A percentile compares a stretch with the other conserved stretches of the same genome.
phyloP scores from a whole-genome alignment of 2,888 invertebrate genomes.

The Sarcophaga variegata region DNA sequence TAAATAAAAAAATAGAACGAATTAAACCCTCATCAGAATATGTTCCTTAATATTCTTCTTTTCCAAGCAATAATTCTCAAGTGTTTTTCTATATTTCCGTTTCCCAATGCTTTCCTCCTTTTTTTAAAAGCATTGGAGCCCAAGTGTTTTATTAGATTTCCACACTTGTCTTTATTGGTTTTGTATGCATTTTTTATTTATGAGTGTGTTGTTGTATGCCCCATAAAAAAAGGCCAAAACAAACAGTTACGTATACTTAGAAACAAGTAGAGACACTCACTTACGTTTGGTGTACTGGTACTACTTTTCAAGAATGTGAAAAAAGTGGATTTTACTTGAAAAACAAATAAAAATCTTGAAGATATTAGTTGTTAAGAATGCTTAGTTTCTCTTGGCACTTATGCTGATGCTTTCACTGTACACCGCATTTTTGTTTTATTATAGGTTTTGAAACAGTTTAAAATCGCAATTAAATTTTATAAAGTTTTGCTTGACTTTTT shows the following conservation, averaged over 20 bases:
- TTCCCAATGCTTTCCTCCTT: background rate
- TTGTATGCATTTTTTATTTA: constrained; percentile 71
- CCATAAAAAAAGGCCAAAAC: constrained; percentile 42
- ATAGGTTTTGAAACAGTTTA: too few species aligned
- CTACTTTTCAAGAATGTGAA: too few species aligned
- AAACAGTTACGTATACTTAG: constrained; percentile 24
- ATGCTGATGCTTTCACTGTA: too few species aligned
- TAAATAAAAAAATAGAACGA: background rate
- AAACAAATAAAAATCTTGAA: constrained; percentile 27
- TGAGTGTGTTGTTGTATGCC: constrained; percentile 25
- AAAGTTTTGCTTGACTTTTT: too few species aligned
- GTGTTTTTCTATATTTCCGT: constrained; percentile 52
- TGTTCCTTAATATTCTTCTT: background rate
- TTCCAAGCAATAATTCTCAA: constrained; percentile 48
- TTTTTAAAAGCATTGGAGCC: constrained; percentile 31
- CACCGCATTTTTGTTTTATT: too few species aligned
- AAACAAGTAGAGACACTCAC: background rate
- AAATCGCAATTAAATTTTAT: too few species aligned
- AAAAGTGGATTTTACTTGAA: too few species aligned
- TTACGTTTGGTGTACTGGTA: background rate
- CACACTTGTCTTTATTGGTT: constrained; percentile 71
- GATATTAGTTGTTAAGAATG: constrained; percentile 31
- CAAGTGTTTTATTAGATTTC: constrained; percentile 71
- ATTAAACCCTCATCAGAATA: background rate
- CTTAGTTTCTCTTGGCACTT: constrained; percentile 7